Conservation (phyloP, 30 jellyfish, hydroid and myxozoan species). For the Nemopilema nomurai region DNA sequence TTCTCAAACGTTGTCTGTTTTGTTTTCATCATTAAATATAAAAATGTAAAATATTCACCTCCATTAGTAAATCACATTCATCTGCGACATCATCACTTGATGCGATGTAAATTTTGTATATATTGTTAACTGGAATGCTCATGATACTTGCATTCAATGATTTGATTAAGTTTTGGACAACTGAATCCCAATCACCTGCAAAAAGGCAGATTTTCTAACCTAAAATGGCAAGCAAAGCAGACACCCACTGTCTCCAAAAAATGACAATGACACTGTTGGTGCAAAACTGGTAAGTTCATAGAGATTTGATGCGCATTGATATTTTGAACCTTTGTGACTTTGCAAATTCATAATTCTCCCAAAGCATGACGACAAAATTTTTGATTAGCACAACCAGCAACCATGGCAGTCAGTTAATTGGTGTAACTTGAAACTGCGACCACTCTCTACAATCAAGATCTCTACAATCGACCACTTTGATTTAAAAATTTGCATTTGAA, state of each 20-base stretch:
- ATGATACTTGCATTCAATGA: conserved; percentile 57
- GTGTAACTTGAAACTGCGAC: too few relatives aligned
- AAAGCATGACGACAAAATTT: too few relatives aligned
- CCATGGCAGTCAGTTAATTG: too few relatives aligned
- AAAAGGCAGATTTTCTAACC: too few relatives aligned
- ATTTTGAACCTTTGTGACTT: neutral
- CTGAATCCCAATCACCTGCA: conserved; percentile 77
- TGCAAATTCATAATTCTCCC: too few relatives aligned
- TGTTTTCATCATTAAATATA: neutral
- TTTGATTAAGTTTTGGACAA: conserved; percentile 58
- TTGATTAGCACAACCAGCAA: too few relatives aligned
- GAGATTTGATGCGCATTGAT: neutral
- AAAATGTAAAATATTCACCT: neutral
- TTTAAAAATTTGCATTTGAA: too few relatives aligned
- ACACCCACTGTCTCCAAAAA: conserved; percentile 38
- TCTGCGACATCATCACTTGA: conserved; percentile 48
- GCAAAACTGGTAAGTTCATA: conserved; percentile 50
- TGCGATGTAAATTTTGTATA: conserved; percentile 37
- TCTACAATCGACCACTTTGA: too few relatives aligned
- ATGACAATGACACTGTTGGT: conserved; percentile 50
- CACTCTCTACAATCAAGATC: too few relatives aligned
- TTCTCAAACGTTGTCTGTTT: neutral
- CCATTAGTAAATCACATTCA: conserved; percentile 1
- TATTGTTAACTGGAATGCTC: conserved; percentile 62
- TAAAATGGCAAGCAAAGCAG: neutral